phyloP scores from a whole-genome alignment of 2,888 invertebrate species.

The Anthrax anthrax region DNA sequence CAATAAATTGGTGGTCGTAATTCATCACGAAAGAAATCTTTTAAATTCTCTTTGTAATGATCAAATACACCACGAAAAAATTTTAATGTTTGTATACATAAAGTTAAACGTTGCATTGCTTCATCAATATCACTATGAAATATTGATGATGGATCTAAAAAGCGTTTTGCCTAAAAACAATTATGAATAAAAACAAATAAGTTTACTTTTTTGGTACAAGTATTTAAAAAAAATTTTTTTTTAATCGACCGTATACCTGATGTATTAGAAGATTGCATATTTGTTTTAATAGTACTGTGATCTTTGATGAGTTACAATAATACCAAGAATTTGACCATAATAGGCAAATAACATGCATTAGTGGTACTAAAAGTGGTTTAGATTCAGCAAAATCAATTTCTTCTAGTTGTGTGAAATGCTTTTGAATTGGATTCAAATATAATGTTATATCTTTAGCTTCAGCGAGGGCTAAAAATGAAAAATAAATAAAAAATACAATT shows the following conservation, averaged over 20 bases:
- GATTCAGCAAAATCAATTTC: conserved; percentile 78
- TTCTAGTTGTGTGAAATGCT: conserved; percentile 64
- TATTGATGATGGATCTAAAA: conserved; percentile 77
- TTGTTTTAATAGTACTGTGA: conserved; percentile 78
- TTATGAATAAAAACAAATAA: not conserved
- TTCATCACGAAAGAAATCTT: conserved; percentile 49
- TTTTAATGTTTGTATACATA: conserved; percentile 50
- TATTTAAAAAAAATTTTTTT: not conserved
- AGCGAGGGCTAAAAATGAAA: conserved; percentile 47
- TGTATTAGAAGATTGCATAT: conserved; percentile 82
- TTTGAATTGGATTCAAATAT: conserved; percentile 69
- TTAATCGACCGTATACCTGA: conserved; percentile 42
- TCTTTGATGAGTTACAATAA: conserved; percentile 77
- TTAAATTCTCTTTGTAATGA: conserved; percentile 52
- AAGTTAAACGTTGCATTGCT: conserved; percentile 64
- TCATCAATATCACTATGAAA: conserved; percentile 94
- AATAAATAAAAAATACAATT: no score
- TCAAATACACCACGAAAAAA: conserved; percentile 51
- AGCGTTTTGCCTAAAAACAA: conserved; percentile 60
- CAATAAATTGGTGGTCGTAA: conserved; percentile 39
- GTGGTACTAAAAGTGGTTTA: conserved; percentile 56
- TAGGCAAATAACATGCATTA: conserved; percentile 72
- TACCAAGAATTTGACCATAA: conserved; percentile 84
- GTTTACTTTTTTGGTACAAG: no score
- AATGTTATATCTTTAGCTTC: conserved; percentile 85